phyloP scores from a whole-genome alignment of 2,113 vertebrate species.

The Stegostoma tigrinum region DNA sequence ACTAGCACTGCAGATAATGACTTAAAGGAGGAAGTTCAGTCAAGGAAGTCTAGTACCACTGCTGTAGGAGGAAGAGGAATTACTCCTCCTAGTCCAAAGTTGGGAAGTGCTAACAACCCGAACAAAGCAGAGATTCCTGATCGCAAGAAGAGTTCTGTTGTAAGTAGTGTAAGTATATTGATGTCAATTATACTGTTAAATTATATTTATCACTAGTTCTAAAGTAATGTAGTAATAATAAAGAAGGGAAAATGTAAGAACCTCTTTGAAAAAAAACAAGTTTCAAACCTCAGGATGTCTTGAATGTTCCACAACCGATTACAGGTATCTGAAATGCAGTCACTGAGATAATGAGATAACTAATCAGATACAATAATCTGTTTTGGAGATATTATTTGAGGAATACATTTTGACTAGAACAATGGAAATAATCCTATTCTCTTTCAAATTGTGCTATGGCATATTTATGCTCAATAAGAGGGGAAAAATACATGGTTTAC shows the following conservation, averaged over 20 bases:
- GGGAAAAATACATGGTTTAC: background rate
- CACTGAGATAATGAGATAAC: background rate
- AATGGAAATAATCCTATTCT: background rate
- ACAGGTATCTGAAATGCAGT: background rate
- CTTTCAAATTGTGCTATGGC: background rate
- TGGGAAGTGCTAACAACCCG: constrained; percentile 90
- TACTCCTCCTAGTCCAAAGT: constrained; percentile 82
- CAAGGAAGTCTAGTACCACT: constrained; percentile 67
- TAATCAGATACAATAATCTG: background rate
- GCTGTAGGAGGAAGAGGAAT: constrained; percentile 68
- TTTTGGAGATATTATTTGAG: background rate
- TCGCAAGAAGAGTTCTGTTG: constrained; percentile 77
- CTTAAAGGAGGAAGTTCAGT: constrained; percentile 75
- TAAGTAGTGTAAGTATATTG: constrained; percentile 73
- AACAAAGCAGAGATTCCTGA: constrained; percentile 98
- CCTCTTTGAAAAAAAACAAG: background rate
- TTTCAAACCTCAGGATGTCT: background rate
- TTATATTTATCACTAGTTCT: background rate
- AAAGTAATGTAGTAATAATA: background rate
- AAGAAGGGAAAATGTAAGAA: background rate
- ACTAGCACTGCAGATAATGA: constrained; percentile 76
- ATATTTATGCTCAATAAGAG: background rate
- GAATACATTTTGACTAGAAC: background rate
- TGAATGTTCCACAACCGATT: background rate
- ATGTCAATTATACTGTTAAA: background rate